A percentile compares a stretch with the other conserved stretches of the same genome.
phyloP scores from a whole-genome alignment of 2,888 invertebrate species.

The Eugnorisma glareosa region DNA sequence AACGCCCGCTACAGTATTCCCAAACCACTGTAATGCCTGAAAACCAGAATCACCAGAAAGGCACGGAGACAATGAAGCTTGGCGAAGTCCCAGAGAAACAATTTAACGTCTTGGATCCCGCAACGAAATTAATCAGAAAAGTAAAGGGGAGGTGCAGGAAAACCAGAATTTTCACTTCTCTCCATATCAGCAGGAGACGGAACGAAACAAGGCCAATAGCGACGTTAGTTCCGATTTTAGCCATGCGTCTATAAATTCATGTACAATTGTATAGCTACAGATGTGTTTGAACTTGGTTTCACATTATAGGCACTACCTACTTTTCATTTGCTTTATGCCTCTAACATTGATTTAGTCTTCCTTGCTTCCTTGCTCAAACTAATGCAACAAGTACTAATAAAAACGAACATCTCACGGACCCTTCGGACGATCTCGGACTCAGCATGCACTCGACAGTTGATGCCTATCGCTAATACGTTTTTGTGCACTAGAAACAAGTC shows the following conservation, averaged over 20 bases:
- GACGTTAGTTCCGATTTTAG: neutral
- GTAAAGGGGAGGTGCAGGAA: too few relatives aligned
- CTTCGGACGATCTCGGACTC: conserved; percentile 23
- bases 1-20: too few relatives aligned
- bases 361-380: neutral
- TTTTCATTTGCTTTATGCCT: neutral
- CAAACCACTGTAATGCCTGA: too few relatives aligned
- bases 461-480: conserved; percentile 48
- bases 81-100: too few relatives aligned
- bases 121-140: too few relatives aligned
- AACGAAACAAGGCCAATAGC: too few relatives aligned
- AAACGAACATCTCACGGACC: conserved; percentile 38
- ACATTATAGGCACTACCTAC: neutral
- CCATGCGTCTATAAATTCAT: neutral
- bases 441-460: conserved; percentile 38
- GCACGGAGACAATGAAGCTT: too few relatives aligned
- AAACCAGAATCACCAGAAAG: too few relatives aligned
- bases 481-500: conserved; percentile 41
- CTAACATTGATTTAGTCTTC: neutral
- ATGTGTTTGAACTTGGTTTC: neutral
- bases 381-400: conserved; percentile 14
- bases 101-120: too few relatives aligned
- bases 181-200: too few relatives aligned
- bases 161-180: too few relatives aligned
- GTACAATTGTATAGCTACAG: neutral